phyloP scores from a whole-genome alignment of 2,888 invertebrate genomes.

The Furcula furcula region DNA sequence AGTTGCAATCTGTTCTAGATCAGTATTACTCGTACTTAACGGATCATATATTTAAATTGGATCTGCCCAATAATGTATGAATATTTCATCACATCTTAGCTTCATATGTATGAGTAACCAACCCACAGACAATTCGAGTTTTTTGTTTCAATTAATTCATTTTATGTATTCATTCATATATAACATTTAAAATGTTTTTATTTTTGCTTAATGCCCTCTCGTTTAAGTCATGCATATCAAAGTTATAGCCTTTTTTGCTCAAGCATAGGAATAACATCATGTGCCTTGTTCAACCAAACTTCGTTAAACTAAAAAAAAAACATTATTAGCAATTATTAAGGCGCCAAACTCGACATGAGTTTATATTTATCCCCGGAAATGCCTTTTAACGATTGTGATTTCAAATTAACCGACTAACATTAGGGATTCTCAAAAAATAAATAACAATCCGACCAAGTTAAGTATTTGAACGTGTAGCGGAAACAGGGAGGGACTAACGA shows the following conservation, averaged over 20 bases:
- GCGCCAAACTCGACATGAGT: constrained; percentile 32
- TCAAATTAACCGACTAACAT: constrained; percentile 28
- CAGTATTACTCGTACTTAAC: no score
- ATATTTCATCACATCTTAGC: constrained; percentile 2
- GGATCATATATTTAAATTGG: no score
- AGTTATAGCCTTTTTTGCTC: constrained; percentile 31
- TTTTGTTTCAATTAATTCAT: constrained; percentile 22
- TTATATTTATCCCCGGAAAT: constrained; percentile 47
- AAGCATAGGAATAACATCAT: constrained; percentile 15
- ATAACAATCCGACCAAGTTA: no score
- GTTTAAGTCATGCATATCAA: constrained; percentile 36
- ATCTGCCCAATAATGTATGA: no score
- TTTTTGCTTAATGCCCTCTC: constrained; percentile 19
- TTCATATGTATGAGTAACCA: not conserved
- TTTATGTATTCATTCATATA: constrained; percentile 28
- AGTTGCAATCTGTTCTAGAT: no score
- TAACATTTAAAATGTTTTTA: constrained; percentile 7
- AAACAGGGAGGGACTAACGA: no score
- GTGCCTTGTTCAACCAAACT: constrained; percentile 38
- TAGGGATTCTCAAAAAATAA: constrained; percentile 16
- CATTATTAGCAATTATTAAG: constrained; percentile 36
- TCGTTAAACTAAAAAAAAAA: constrained; percentile 51
- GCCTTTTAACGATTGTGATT: constrained; percentile 41
- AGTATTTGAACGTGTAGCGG: no score
- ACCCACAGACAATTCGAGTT: not conserved